These are phyloP conservation scores for Tineola bisselliella DNA, from an alignment of 2,888 invertebrate genomes.

Conservation along the genomic window DNA sequence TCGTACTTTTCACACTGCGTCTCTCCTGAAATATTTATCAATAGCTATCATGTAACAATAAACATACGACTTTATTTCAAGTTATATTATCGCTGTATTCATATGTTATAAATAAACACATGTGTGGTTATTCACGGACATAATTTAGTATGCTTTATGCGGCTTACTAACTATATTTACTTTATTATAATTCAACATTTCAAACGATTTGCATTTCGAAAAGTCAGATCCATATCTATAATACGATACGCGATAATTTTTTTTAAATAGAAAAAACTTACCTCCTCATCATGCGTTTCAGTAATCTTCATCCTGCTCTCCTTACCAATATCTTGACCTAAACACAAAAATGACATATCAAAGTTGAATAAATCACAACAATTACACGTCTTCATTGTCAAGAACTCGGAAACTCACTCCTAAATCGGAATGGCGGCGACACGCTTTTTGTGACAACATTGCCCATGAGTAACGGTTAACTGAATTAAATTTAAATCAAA, in stretches of 20 bases:
- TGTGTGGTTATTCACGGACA: too few relatives aligned
- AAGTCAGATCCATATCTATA: too few relatives aligned
- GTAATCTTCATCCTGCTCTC: conserved; percentile 62
- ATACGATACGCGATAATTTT: too few relatives aligned
- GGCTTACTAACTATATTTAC: too few relatives aligned
- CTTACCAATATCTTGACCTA: conserved; percentile 64
- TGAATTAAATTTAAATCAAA: not conserved
- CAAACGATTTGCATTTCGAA: too few relatives aligned
- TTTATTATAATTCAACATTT: too few relatives aligned
- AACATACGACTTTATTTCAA: too few relatives aligned
- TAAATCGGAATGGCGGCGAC: not conserved
- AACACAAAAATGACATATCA: conserved; percentile 30
- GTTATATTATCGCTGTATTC: too few relatives aligned
- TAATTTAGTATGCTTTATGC: too few relatives aligned
- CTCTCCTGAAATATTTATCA: conserved; percentile 52
- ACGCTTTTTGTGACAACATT: not conserved
- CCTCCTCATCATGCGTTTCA: conserved; percentile 59
- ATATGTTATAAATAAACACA: too few relatives aligned
- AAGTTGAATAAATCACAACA: not conserved
- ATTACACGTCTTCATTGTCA: not conserved
- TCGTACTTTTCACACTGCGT: conserved; percentile 53
- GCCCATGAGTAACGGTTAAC: not conserved
- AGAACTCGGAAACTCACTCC: not conserved
- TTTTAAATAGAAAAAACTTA: conserved; percentile 23
- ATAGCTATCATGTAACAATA: too few relatives aligned